These are phyloP conservation scores for Nymphalis urticae DNA, from an alignment of 2,888 invertebrate species.

Conservation along the genomic window DNA sequence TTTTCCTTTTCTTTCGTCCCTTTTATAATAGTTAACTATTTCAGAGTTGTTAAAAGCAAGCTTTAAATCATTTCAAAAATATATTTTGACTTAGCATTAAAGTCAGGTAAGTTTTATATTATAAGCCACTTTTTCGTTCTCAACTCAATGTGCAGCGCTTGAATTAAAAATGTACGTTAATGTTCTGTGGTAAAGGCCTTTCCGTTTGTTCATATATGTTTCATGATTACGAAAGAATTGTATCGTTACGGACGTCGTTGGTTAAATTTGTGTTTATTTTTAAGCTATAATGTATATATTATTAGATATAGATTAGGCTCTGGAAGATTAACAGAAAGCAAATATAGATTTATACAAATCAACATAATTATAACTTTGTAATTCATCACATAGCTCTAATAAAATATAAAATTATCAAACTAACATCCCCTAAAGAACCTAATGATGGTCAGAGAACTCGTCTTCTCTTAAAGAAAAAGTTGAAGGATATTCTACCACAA, in stretches of 20 bases:
- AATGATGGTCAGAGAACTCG: too few species aligned
- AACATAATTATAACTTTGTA: too few species aligned
- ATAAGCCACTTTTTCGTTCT: slow-evolving; percentile 5
- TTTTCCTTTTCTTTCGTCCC: too few species aligned
- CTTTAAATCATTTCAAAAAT: not conserved
- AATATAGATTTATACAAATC: too few species aligned
- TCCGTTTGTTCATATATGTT: slow-evolving; percentile 32
- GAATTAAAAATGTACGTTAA: slow-evolving; percentile 33
- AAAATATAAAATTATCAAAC: too few species aligned
- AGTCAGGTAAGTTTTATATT: slow-evolving; percentile 10
- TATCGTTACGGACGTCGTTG: not conserved
- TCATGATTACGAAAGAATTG: slow-evolving; percentile 20
- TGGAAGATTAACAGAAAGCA: too few species aligned
- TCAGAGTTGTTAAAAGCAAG: not conserved
- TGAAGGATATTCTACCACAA: too few species aligned
- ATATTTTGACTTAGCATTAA: not conserved
- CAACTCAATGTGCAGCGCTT: slow-evolving; percentile 7
- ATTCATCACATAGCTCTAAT: too few species aligned
- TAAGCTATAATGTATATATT: not conserved
- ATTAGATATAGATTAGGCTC: too few species aligned
- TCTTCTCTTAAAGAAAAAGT: too few species aligned
- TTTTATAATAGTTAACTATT: too few species aligned
- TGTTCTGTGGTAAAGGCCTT: slow-evolving; percentile 30
- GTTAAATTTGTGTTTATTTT: not conserved
- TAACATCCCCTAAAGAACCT: too few species aligned